Base-by-base conservation (phyloP, 2,113 vertebrate genomes). In the Tricholaema leucomelas region DNA sequence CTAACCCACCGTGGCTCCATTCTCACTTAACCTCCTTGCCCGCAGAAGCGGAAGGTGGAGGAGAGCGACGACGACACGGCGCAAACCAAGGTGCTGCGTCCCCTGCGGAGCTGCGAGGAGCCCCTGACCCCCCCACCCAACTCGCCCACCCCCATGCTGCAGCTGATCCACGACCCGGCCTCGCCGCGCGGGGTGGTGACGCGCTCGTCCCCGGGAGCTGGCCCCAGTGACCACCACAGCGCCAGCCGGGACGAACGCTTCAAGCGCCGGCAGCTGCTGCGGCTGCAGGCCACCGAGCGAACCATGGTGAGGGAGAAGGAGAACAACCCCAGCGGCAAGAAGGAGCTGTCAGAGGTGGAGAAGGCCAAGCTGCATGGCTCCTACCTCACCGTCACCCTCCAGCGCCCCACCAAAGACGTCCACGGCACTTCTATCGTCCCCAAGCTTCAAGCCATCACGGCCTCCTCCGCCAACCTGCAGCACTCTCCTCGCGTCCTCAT, bases 401-500 rank as follows among this genome's bases (percentile, higher is more conserved):
- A 99, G 92, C 98, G 97, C 92, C 98, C 98, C 81, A 98, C 98
- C 96, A 98, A 98, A 97, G 98, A 98, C 19, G 98, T 99, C 96
- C 98, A 98, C 12, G 98, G 98, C 94, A 97, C 98, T 81, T 98
- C 99, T 44, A 99, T 99, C 48, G 99, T 99, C 84, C 99, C 99
- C 91, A 99, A 99, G 97, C 97, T 99, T 85, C 99, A 99, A 97
- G 99, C 99, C 75, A 98, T 99, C 64, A 97, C 99, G 5, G 98
- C 97, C 96, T 97, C 96, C 97, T 98, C 97, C 92, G 80, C 97
- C 97, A 98, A 98, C 91, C 97, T 96, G 81, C 98, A 99, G 66
- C 98, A 97, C 88, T 98, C 98, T 20, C 98, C 98, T 4, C 98
- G 98, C 0, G 98, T 99, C 85, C 98, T 98, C 48, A 98, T 98